Conservation (phyloP, 2,113 vertebrate species). For the Psilopsiagon aurifrons region DNA sequence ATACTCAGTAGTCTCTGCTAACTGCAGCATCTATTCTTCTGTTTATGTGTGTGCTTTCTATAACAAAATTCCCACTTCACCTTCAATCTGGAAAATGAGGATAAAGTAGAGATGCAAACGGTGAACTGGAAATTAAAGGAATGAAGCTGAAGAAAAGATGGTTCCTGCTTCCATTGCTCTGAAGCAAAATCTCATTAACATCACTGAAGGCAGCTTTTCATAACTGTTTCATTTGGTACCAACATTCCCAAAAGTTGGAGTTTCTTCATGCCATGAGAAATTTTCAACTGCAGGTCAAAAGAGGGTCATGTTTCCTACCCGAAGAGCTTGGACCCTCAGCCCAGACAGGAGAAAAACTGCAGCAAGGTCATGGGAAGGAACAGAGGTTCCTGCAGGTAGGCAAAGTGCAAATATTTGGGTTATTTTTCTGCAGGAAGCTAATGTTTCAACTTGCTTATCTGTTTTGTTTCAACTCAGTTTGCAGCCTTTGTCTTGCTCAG, state of each 20-base stretch:
- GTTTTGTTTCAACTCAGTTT: conserved; percentile 48
- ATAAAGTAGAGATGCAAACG: neutral
- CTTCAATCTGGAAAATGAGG: neutral
- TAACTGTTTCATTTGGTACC: neutral
- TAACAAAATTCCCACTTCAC: neutral
- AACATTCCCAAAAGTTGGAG: neutral
- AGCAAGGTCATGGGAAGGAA: neutral
- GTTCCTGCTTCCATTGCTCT: neutral
- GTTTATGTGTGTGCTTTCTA: neutral
- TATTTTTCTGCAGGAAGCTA: conserved; percentile 6
- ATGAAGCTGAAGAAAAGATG: neutral
- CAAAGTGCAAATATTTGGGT: neutral
- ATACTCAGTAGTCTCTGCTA: neutral
- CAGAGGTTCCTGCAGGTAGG: neutral
- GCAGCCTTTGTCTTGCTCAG: conserved; percentile 49
- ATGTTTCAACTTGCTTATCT: conserved; percentile 4
- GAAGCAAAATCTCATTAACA: neutral
- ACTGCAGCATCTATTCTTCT: neutral
- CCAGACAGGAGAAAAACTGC: neutral
- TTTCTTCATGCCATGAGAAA: fast-evolving
- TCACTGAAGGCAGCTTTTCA: neutral
- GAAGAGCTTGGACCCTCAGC: neutral
- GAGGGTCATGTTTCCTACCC: neutral
- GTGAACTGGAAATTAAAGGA: neutral
- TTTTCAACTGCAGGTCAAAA: neutral